Conservation (phyloP, 1,140 invertebrate genomes). For the Microplitis mediator region DNA sequence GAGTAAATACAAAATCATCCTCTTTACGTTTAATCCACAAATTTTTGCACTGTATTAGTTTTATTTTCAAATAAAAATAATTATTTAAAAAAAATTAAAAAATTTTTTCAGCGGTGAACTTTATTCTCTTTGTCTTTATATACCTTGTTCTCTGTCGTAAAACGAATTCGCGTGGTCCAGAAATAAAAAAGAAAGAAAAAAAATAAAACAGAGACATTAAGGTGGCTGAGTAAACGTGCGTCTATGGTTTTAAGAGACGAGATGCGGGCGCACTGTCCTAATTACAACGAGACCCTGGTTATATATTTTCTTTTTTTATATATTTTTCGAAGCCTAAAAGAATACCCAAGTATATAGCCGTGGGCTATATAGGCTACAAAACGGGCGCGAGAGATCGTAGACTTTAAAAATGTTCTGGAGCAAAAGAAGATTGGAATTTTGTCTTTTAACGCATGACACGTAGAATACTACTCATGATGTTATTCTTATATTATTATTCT, state of each 20-base stretch:
- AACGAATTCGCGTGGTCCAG: too few species aligned
- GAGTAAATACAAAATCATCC: too few species aligned
- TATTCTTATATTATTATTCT: too few species aligned
- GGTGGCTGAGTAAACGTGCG: background rate
- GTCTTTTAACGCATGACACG: background rate
- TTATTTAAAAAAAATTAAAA: too few species aligned
- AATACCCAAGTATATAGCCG: constrained; percentile 58
- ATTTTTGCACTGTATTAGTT: too few species aligned
- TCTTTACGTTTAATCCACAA: too few species aligned
- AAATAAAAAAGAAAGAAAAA: background rate
- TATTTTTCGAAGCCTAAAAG: constrained; percentile 42
- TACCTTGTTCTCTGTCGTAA: too few species aligned
- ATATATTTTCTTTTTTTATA: constrained; percentile 43
- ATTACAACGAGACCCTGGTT: constrained; percentile 55
- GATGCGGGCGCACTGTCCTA: constrained; percentile 62
- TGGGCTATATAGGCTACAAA: constrained; percentile 38
- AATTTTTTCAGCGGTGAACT: too few species aligned
- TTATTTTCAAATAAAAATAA: too few species aligned
- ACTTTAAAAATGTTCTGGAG: background rate
- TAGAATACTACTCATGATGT: too few species aligned
- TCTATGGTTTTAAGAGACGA: constrained; percentile 15
- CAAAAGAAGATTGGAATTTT: constrained; percentile 28
- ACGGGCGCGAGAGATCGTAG: constrained; percentile 32
- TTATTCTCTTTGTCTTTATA: too few species aligned
- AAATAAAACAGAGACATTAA: background rate